A percentile compares a stretch with the other conserved stretches of the same genome.
Evolutionary conservation across 2,888 invertebrate species (phyloP).

Genomic region (Hyles lineata): DNA sequence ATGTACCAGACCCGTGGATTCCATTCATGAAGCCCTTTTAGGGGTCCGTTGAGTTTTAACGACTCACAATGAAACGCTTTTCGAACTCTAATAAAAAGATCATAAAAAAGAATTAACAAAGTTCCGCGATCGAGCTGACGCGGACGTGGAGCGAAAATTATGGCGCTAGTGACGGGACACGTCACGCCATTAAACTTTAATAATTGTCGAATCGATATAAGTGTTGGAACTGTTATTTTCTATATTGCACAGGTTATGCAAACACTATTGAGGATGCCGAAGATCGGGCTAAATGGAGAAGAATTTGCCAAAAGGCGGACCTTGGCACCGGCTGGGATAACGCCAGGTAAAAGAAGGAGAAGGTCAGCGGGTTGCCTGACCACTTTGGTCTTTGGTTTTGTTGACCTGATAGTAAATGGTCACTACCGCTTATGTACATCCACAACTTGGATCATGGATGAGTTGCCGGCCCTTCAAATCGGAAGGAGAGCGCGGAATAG

Average conservation of each 20-base stretch:
- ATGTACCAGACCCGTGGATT: slow-evolving; percentile 59
- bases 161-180: slow-evolving; percentile 26
- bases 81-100: slow-evolving; percentile 76
- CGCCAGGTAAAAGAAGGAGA: too few relatives aligned
- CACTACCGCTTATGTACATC: too few relatives aligned
- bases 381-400: too few relatives aligned
- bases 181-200: slow-evolving; percentile 36
- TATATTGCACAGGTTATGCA: too few relatives aligned
- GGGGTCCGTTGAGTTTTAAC: slow-evolving; percentile 73
- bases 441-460: too few relatives aligned
- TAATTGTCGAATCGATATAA: slow-evolving; percentile 1
- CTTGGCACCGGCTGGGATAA: too few relatives aligned
- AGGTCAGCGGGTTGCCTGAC: too few relatives aligned
- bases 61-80: slow-evolving; percentile 72
- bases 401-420: neutral
- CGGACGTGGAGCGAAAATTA: slow-evolving; percentile 29
- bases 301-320: too few relatives aligned
- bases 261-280: too few relatives aligned
- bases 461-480: too few relatives aligned
- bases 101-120: slow-evolving; percentile 72
- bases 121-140: slow-evolving; percentile 44
- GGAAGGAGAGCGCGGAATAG: too few relatives aligned
- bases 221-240: neutral
- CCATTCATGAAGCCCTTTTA: slow-evolving; percentile 66
- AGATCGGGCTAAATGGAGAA: too few relatives aligned